phyloP scores from a whole-genome alignment of 2,797 vertebrate species.

The Sebastolobus altivelis region DNA sequence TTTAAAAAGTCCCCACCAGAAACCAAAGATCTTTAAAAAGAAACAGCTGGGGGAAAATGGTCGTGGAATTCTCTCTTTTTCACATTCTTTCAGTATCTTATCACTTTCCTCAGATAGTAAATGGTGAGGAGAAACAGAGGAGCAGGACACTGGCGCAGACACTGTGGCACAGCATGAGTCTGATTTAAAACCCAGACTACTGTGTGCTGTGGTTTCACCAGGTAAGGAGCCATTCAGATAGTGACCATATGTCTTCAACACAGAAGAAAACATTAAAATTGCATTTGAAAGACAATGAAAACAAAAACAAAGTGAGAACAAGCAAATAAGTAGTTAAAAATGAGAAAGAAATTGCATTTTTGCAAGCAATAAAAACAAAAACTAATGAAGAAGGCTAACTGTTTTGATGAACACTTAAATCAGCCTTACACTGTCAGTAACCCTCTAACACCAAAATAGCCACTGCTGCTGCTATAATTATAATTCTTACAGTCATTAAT shows the following conservation, averaged over 20 bases:
- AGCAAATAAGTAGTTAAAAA: too few species aligned
- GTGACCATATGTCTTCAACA: not conserved
- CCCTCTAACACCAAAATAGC: too few species aligned
- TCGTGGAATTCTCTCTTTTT: slow-evolving; percentile 31
- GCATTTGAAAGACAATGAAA: too few species aligned
- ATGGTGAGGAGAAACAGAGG: slow-evolving; percentile 28
- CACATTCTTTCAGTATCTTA: slow-evolving; percentile 72
- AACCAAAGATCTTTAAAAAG: slow-evolving; percentile 64
- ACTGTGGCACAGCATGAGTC: slow-evolving; percentile 17
- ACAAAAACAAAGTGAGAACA: too few species aligned
- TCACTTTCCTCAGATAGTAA: slow-evolving; percentile 59
- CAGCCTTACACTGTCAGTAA: too few species aligned
- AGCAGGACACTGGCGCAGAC: not conserved
- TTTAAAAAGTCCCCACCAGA: slow-evolving; percentile 53
- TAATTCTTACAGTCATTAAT: too few species aligned
- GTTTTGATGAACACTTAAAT: not conserved
- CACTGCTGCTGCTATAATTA: too few species aligned
- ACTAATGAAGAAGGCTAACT: not conserved
- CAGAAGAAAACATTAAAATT: not conserved
- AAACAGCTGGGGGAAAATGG: slow-evolving; percentile 60
- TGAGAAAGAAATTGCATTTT: too few species aligned
- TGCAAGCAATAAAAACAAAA: too few species aligned
- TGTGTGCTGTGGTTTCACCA: slow-evolving; percentile 1
- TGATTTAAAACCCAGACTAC: slow-evolving; percentile 14
- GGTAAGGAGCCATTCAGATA: not conserved